These are phyloP conservation scores for Mimas tiliae DNA, from an alignment of 2,888 invertebrate species.

Conservation along the genomic window DNA sequence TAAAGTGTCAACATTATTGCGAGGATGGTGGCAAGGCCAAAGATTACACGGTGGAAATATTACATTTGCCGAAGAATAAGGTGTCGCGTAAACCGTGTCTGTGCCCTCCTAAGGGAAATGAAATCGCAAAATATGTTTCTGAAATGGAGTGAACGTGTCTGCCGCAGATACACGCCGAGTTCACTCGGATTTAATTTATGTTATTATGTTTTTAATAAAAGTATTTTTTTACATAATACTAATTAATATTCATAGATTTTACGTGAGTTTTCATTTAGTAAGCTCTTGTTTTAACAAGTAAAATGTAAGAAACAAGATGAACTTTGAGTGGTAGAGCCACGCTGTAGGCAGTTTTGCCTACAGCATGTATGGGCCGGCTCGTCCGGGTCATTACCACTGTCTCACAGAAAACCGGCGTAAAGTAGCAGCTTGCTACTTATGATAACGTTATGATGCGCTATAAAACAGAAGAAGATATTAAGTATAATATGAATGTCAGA, in stretches of 20 bases:
- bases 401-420: no score
- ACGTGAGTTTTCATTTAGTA: no score
- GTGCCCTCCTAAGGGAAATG: slow-evolving; percentile 68
- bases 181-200: slow-evolving; percentile 20
- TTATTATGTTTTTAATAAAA: background rate
- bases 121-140: slow-evolving; percentile 77
- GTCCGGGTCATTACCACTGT: no score
- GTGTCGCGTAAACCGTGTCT: slow-evolving; percentile 62
- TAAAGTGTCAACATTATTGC: slow-evolving; percentile 24
- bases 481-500: no score
- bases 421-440: no score
- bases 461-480: slow-evolving; percentile 34
- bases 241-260: no score
- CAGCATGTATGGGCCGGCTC: no score
- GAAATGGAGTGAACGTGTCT: slow-evolving; percentile 62
- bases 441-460: slow-evolving; percentile 76
- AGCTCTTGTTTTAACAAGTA: no score
- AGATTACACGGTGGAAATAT: slow-evolving; percentile 68
- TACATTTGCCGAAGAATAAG: slow-evolving; percentile 67
- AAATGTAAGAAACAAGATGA: no score
- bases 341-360: no score
- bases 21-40: slow-evolving; percentile 48
- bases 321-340: no score
- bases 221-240: background rate
- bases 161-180: slow-evolving; percentile 46